Conservation (phyloP, 2,797 vertebrate genomes). For the Perodicticus potto region DNA sequence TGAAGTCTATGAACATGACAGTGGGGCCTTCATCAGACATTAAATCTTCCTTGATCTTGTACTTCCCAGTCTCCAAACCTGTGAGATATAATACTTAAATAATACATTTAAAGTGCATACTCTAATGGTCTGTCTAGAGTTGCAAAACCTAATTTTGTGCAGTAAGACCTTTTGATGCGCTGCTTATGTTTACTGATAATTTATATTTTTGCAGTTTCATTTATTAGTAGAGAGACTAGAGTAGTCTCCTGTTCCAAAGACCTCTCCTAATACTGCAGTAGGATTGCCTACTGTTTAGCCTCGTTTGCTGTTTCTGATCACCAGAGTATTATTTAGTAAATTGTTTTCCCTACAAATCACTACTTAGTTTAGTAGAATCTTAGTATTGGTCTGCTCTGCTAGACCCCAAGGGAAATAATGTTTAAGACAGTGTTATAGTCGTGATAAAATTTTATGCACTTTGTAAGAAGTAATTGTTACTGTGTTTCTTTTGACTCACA, state of each 20-base stretch:
- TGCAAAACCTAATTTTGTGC: neutral
- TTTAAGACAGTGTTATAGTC: neutral
- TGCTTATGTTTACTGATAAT: neutral
- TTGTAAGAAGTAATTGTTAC: neutral
- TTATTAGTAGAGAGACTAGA: constrained; percentile 1
- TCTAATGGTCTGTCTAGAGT: neutral
- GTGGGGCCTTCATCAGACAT: neutral
- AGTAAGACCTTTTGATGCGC: neutral
- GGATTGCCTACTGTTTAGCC: neutral
- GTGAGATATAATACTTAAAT: neutral
- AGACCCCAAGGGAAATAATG: constrained; percentile 41
- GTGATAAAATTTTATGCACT: neutral
- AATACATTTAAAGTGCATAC: neutral
- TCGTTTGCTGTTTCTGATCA: neutral
- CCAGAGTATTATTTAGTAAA: neutral
- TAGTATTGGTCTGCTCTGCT: neutral
- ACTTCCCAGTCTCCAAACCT: neutral
- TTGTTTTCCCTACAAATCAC: constrained; percentile 5
- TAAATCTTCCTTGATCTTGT: neutral
- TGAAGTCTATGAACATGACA: neutral
- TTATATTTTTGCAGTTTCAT: neutral
- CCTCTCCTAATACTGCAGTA: neutral
- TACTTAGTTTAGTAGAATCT: constrained; percentile 17
- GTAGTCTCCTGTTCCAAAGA: neutral
- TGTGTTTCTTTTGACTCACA: constrained; percentile 24